Conservation (phyloP, 2,113 vertebrate species). For the Melanostigma gelatinosum region DNA sequence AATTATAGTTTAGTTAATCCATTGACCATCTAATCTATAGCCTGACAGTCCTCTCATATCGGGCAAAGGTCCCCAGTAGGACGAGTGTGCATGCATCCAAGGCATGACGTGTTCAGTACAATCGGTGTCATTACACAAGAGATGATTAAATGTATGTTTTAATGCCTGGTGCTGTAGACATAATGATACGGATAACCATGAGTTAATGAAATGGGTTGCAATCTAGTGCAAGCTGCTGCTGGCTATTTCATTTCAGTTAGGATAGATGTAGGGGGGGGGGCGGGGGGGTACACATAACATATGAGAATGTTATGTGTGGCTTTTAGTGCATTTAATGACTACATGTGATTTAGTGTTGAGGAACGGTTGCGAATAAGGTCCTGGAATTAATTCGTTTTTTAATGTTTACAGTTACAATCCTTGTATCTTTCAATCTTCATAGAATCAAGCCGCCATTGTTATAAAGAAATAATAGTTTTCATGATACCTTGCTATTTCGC, state of each 20-base stretch:
- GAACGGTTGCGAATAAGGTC: background rate
- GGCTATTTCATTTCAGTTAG: slow-evolving; percentile 14
- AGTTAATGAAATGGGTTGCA: slow-evolving; percentile 51
- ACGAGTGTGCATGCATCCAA: background rate
- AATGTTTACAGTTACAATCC: background rate
- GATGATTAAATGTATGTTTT: slow-evolving; percentile 48
- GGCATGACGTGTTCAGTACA: background rate
- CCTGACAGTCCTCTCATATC: slow-evolving; percentile 11
- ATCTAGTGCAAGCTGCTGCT: slow-evolving; percentile 40
- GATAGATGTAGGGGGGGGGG: background rate
- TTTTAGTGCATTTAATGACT: slow-evolving; percentile 8
- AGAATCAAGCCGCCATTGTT: too few species aligned
- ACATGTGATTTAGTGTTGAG: background rate
- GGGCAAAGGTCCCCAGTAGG: background rate
- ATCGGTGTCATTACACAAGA: background rate
- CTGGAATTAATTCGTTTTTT: too few species aligned
- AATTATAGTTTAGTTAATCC: background rate
- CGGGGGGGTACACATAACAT: background rate
- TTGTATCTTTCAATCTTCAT: background rate
- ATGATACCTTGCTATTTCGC: too few species aligned
- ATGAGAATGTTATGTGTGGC: background rate
- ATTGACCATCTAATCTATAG: background rate
- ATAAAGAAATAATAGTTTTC: too few species aligned
- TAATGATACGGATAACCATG: slow-evolving; percentile 42
- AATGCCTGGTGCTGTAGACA: slow-evolving; percentile 20